Evolutionary conservation across 1,140 invertebrate genomes (phyloP).

Genomic region (Ptiloglossa arizonensis): DNA sequence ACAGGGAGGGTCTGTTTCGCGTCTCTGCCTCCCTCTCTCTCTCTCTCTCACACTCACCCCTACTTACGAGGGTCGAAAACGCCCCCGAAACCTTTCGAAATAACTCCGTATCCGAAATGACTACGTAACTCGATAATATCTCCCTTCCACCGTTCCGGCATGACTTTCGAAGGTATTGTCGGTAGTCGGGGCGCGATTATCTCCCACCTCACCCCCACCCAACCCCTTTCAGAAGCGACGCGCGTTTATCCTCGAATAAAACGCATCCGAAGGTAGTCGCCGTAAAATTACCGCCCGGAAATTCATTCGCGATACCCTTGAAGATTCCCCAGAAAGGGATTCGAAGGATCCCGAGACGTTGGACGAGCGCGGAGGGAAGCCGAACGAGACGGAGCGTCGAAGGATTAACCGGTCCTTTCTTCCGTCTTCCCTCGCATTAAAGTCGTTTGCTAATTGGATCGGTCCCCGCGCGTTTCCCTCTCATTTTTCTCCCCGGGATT

Average conservation of each 20-base stretch:
- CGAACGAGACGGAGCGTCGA: slow-evolving; percentile 52
- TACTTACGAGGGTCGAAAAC: no score
- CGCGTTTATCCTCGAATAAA: slow-evolving; percentile 57
- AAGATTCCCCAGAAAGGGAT: slow-evolving; percentile 39
- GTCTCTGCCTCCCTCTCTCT: no score
- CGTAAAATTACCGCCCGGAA: slow-evolving; percentile 71
- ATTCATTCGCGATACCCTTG: slow-evolving; percentile 53
- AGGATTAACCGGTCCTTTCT: slow-evolving; percentile 69
- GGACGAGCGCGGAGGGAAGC: slow-evolving; percentile 32
- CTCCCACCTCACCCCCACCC: no score
- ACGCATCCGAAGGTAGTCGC: slow-evolving; percentile 67
- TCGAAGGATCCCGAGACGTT: slow-evolving; percentile 35
- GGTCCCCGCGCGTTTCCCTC: slow-evolving; percentile 47
- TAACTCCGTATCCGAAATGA: slow-evolving; percentile 4
- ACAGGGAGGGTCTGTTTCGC: no score
- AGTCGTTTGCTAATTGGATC: slow-evolving; percentile 76
- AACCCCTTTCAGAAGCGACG: slow-evolving; percentile 22
- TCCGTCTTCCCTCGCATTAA: slow-evolving; percentile 67
- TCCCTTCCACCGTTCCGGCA: background rate
- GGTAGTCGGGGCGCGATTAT: slow-evolving; percentile 29
- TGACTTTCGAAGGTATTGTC: slow-evolving; percentile 17
- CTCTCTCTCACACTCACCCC: no score
- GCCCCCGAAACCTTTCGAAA: slow-evolving; percentile 14
- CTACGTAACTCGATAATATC: background rate
- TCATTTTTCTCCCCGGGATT: slow-evolving; percentile 60